Evolutionary conservation across 2,113 vertebrate species (phyloP).

Genomic region (Apistogramma diplotaenia): DNA sequence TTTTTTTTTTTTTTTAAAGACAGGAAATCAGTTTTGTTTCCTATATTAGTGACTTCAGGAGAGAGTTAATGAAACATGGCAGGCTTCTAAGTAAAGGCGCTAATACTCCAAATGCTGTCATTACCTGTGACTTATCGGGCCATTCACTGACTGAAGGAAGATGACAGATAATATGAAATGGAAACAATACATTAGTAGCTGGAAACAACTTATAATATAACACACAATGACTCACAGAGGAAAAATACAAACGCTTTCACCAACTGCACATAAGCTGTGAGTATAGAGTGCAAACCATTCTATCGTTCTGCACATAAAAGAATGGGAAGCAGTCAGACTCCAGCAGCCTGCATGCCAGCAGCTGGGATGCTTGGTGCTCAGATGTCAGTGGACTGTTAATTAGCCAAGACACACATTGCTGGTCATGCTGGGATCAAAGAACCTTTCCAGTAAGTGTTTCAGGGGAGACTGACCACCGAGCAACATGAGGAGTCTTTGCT

Average conservation of each 20-base stretch:
- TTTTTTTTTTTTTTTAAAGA: not conserved
- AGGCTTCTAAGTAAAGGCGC: not conserved
- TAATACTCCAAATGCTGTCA: not conserved
- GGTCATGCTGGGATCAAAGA: constrained; percentile 33
- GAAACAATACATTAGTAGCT: not conserved
- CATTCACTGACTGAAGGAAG: not conserved
- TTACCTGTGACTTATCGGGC: not conserved
- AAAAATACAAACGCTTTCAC: not conserved
- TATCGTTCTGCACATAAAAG: constrained; percentile 16
- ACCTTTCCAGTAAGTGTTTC: constrained; percentile 11
- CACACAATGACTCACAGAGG: not conserved
- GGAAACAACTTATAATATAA: not conserved
- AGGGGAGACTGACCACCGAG: not conserved
- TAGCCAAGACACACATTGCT: constrained; percentile 20
- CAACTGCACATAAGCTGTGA: not conserved
- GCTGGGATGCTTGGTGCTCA: constrained; percentile 10
- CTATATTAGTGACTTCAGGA: constrained; percentile 7
- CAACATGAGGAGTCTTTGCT: not conserved
- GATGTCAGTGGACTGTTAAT: constrained; percentile 40
- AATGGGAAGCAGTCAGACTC: not conserved
- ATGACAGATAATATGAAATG: not conserved
- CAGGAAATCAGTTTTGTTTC: not conserved
- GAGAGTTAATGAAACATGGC: constrained; percentile 20
- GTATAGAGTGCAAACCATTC: not conserved
- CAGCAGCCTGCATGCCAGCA: constrained; percentile 20